A percentile compares a stretch with the other conserved stretches of the same genome.
These are phyloP conservation scores for Passer domesticus DNA, from an alignment of 2,113 vertebrate species.

Conservation along the genomic window DNA sequence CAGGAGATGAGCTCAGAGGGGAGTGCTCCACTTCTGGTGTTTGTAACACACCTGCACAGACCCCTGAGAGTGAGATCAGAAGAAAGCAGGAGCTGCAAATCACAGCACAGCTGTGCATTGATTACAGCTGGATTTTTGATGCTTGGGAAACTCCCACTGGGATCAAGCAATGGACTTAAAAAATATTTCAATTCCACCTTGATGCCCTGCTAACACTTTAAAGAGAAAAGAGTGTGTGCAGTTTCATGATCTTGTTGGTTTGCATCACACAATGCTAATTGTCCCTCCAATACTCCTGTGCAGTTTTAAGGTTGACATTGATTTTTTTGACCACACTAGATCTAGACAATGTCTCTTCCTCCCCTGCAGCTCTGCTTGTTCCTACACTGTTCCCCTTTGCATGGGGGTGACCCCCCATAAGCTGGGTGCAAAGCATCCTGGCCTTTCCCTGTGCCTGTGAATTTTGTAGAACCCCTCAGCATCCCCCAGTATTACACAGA, in stretches of 20 bases:
- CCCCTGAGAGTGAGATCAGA: neutral
- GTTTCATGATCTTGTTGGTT: neutral
- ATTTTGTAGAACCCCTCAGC: rapidly evolving
- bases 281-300: neutral
- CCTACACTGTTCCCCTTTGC: neutral
- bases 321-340: neutral
- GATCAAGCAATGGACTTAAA: neutral
- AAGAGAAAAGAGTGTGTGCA: neutral
- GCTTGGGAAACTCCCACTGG: neutral
- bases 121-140: neutral
- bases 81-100: neutral
- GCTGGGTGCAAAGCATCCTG: neutral
- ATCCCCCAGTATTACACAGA: no score
- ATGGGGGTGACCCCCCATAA: rapidly evolving
- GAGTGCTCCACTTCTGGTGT: neutral
- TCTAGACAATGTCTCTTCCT: neutral
- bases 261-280: neutral
- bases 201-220: neutral
- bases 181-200: neutral
- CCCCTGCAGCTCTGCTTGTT: neutral
- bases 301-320: neutral
- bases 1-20: neutral
- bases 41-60: neutral
- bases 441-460: rapidly evolving
- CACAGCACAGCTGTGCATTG: neutral